Conservation (phyloP, 30 jellyfish, hydroid and myxozoan genomes). For the Cassiopea xamachana region DNA sequence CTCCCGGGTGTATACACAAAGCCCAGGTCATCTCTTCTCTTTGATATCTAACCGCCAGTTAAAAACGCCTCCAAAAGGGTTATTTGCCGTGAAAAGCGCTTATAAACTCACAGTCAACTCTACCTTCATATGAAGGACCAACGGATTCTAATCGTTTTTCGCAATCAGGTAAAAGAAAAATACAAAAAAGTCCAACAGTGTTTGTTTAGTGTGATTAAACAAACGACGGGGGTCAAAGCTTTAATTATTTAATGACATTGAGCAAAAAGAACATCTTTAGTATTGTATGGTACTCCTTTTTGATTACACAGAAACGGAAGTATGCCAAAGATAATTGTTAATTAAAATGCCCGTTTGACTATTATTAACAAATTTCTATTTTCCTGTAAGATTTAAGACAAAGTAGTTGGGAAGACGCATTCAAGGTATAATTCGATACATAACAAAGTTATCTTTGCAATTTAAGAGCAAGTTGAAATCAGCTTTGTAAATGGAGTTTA, state of each 20-base stretch:
- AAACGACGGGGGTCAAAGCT: conserved; percentile 46
- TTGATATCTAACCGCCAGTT: conserved; percentile 5
- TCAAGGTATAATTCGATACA: too few species aligned
- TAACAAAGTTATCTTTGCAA: too few species aligned
- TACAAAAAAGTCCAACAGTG: conserved; percentile 31
- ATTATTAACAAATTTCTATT: background rate
- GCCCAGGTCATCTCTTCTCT: conserved; percentile 15
- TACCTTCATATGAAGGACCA: background rate
- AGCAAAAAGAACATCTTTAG: background rate
- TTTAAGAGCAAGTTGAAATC: too few species aligned
- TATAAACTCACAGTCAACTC: background rate
- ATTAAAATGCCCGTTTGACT: background rate
- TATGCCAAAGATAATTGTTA: background rate
- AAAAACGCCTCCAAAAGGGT: conserved; percentile 27
- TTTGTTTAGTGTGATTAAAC: conserved; percentile 34
- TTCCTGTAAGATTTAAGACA: too few species aligned
- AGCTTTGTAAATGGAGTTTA: too few species aligned
- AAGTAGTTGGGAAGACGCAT: too few species aligned
- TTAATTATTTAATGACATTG: background rate
- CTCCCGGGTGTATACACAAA: conserved; percentile 40
- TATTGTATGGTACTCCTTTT: background rate
- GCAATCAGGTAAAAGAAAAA: conserved; percentile 13
- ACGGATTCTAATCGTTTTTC: conserved; percentile 22
- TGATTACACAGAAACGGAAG: background rate
- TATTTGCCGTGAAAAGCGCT: background rate